Evolutionary conservation across 2,113 vertebrate genomes (phyloP).

Genomic region (Passer montanus): DNA sequence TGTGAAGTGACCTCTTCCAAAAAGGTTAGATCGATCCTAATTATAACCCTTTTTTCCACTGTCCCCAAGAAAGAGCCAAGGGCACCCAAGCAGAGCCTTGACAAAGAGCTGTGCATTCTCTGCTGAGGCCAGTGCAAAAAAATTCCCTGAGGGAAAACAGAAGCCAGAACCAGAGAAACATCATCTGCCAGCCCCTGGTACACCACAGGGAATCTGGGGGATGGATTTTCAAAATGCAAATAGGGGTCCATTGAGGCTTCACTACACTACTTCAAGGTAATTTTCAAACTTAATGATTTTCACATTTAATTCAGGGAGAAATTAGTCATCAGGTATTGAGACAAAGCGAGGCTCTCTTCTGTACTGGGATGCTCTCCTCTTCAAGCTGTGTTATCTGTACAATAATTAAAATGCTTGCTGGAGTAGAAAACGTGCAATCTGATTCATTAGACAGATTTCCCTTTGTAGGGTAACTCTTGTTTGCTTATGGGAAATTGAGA

Average conservation of each 20-base stretch:
- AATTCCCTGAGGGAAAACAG: background rate
- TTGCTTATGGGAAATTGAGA: constrained; percentile 20
- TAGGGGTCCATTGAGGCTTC: constrained; percentile 12
- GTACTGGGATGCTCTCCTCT: constrained; percentile 51
- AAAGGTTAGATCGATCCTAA: background rate
- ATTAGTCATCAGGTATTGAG: constrained; percentile 68
- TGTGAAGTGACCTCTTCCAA: background rate
- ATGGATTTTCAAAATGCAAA: constrained; percentile 36
- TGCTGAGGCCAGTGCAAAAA: background rate
- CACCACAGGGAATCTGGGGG: background rate
- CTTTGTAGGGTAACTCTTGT: constrained; percentile 6
- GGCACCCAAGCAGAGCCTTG: background rate
- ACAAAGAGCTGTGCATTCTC: background rate
- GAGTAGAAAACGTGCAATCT: constrained; percentile 61
- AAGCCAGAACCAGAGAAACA: background rate
- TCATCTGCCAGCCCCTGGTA: background rate
- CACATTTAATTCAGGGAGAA: constrained; percentile 67
- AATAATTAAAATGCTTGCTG: constrained; percentile 74
- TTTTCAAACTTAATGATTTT: constrained; percentile 70
- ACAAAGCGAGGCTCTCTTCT: constrained; percentile 55
- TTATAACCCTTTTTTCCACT: background rate
- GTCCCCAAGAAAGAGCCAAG: background rate
- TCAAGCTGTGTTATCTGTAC: constrained; percentile 63
- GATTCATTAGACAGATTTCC: constrained; percentile 60
- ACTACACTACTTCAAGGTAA: constrained; percentile 19